Evolutionary conservation across 2,113 vertebrate species (phyloP).

Genomic region (Pontoporia blainvillei): DNA sequence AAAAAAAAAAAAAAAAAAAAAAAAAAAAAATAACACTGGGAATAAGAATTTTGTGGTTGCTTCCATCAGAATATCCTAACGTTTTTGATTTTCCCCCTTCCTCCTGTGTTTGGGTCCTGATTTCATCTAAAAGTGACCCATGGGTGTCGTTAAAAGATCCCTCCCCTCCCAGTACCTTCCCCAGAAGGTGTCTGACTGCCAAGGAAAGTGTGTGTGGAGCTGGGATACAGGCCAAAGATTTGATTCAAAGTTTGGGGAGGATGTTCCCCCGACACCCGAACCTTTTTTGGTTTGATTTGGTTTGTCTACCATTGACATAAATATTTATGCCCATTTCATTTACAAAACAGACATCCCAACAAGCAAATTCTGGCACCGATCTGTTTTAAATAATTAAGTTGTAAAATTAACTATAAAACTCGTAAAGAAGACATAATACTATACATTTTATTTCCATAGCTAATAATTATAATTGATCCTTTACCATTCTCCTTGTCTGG

Average conservation of each 20-base stretch:
- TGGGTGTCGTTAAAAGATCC: not conserved
- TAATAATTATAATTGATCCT: not conserved
- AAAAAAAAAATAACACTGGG: not conserved
- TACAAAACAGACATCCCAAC: not conserved
- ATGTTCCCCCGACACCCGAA: not conserved
- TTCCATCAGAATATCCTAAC: not conserved
- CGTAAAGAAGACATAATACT: not conserved
- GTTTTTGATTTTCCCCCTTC: too few species aligned
- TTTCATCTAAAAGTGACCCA: not conserved
- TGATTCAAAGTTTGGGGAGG: not conserved
- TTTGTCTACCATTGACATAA: not conserved
- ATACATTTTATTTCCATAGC: not conserved
- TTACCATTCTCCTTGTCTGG: not conserved
- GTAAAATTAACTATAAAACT: not conserved
- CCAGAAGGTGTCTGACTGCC: too few species aligned
- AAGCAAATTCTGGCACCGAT: not conserved
- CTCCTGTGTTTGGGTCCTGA: too few species aligned
- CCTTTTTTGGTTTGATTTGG: not conserved
- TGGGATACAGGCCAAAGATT: not conserved
- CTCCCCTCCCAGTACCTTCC: not conserved
- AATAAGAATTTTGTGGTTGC: not conserved
- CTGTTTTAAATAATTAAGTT: not conserved
- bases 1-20: too few species aligned
- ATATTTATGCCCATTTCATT: not conserved
- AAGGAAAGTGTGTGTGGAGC: rapidly evolving